phyloP scores from a whole-genome alignment of 2,113 vertebrate species.

The Hydropotes inermis region DNA sequence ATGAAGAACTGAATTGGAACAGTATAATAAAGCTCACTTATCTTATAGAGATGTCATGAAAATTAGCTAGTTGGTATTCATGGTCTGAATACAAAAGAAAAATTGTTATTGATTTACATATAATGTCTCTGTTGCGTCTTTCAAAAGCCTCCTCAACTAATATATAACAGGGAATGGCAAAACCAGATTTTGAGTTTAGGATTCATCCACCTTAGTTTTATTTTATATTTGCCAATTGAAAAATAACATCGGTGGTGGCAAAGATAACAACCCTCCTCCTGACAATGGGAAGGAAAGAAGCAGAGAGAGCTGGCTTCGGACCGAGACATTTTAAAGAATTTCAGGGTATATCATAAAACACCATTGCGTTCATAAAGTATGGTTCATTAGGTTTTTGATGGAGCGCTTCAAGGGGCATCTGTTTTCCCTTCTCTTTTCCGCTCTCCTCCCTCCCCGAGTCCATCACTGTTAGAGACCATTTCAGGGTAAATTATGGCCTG shows the following conservation, averaged over 20 bases:
- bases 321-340: background rate
- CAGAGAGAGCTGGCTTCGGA: background rate
- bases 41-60: slow-evolving; percentile 52
- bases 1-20: slow-evolving; percentile 56
- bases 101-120: slow-evolving; percentile 62
- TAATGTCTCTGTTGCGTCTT: slow-evolving; percentile 40
- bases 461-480: background rate
- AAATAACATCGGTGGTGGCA: background rate
- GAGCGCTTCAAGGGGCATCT: slow-evolving; percentile 34
- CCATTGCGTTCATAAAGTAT: background rate
- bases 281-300: background rate
- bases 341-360: slow-evolving; percentile 17
- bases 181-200: slow-evolving; percentile 15
- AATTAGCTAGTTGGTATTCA: slow-evolving; percentile 61
- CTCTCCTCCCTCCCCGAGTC: background rate
- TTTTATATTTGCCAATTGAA: background rate
- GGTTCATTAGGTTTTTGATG: slow-evolving; percentile 55
- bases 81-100: slow-evolving; percentile 49
- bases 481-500: slow-evolving; percentile 1
- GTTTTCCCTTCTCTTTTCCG: background rate
- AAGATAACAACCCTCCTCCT: background rate
- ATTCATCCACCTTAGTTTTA: background rate
- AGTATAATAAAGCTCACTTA: slow-evolving; percentile 60
- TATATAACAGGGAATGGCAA: background rate
- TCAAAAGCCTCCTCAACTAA: slow-evolving; percentile 23